Percentiles rank a stretch among this genome's conserved stretches.
Evolutionary conservation across 2,113 vertebrate species (phyloP).

Genomic region (Castor canadensis): DNA sequence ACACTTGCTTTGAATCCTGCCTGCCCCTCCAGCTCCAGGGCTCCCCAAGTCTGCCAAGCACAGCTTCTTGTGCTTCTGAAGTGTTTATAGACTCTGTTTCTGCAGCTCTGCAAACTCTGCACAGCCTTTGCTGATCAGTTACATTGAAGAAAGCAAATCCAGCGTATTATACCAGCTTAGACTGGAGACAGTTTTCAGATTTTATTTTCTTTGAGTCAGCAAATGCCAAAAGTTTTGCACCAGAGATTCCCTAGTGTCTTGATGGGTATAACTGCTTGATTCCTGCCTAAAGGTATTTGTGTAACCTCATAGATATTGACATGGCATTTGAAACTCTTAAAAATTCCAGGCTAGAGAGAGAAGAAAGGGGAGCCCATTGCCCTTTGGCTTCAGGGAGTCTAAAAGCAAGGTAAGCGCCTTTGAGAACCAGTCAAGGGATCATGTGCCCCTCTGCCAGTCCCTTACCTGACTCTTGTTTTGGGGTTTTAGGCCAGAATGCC

Average conservation of each 20-base stretch:
- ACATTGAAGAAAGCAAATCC: not conserved
- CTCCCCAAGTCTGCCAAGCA: not conserved
- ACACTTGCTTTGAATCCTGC: not conserved
- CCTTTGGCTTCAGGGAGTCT: slow-evolving; percentile 43
- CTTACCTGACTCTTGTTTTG: not conserved
- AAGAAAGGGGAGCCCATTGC: not conserved
- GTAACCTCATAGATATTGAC: slow-evolving; percentile 32
- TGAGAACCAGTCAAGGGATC: not conserved
- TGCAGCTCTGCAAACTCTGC: not conserved
- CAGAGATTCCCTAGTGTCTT: slow-evolving; percentile 55
- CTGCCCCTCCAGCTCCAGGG: not conserved
- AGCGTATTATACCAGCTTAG: not conserved
- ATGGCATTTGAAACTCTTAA: slow-evolving; percentile 66
- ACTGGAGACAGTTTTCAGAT: slow-evolving; percentile 40
- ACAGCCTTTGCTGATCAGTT: not conserved
- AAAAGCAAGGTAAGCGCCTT: not conserved
- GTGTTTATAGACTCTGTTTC: not conserved
- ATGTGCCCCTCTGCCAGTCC: accelerated
- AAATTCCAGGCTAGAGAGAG: not conserved
- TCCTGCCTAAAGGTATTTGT: slow-evolving; percentile 44
- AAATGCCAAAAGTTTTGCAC: slow-evolving; percentile 74
- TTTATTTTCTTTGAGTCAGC: slow-evolving; percentile 52
- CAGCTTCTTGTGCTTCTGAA: not conserved
- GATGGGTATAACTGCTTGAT: slow-evolving; percentile 35
- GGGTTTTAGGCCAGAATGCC: not conserved